Conservation (phyloP, 2,113 vertebrate species). For the Phodopus roborovskii region DNA sequence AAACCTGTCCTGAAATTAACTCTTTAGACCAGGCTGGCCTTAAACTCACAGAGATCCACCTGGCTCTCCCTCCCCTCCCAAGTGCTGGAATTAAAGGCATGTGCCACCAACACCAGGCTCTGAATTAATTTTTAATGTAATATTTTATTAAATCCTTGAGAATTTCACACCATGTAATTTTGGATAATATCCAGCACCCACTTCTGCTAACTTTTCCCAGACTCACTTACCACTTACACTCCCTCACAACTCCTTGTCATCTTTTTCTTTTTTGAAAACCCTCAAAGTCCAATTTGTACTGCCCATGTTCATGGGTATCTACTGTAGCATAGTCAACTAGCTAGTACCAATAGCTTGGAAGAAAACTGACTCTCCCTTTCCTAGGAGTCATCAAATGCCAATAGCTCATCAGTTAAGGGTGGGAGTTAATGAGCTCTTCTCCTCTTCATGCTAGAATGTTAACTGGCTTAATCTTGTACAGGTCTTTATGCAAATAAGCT, state of each 20-base stretch:
- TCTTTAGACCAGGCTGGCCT: too few relatives aligned
- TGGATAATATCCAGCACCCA: not conserved
- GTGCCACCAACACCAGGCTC: not conserved
- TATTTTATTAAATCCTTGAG: not conserved
- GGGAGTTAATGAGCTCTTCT: not conserved
- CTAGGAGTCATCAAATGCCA: not conserved
- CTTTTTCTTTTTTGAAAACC: not conserved
- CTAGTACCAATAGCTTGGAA: not conserved
- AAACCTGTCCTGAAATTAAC: too few relatives aligned
- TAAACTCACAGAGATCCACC: too few relatives aligned
- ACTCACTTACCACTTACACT: not conserved
- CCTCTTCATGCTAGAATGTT: too few relatives aligned
- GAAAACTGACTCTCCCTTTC: not conserved
- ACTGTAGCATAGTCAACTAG: not conserved
- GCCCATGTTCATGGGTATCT: too few relatives aligned
- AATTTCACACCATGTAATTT: not conserved
- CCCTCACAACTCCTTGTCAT: not conserved
- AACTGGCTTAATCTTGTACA: not conserved
- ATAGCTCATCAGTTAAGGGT: not conserved
- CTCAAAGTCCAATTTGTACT: not conserved
- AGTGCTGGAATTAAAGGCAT: too few relatives aligned
- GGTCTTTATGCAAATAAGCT: not conserved
- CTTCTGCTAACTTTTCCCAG: not conserved
- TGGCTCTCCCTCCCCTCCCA: too few relatives aligned
- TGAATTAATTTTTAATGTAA: not conserved